These are phyloP conservation scores for Apteryx owenii DNA, from an alignment of 2,113 vertebrate genomes.

Conservation along the genomic window DNA sequence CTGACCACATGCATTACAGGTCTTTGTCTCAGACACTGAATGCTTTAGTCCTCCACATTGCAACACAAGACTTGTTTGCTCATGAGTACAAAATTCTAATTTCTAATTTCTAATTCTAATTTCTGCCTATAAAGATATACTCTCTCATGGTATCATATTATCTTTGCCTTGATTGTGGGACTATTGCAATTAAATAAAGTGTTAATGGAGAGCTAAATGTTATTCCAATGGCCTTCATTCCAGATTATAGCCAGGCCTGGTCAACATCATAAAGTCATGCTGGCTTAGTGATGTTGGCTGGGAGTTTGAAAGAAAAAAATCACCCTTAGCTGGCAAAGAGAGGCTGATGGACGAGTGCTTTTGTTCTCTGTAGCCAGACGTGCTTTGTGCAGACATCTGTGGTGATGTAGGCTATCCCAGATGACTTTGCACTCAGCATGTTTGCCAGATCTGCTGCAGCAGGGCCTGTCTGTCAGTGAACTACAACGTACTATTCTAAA, in stretches of 20 bases:
- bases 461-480: neutral
- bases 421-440: neutral
- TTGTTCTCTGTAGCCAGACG: neutral
- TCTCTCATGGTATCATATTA: neutral
- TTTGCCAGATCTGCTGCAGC: neutral
- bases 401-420: neutral
- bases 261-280: neutral
- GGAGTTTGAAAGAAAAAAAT: neutral
- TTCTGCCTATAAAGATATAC: neutral
- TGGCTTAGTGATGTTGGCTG: neutral
- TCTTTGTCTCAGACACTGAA: neutral
- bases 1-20: neutral
- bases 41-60: neutral
- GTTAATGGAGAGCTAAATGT: neutral
- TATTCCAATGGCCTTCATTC: neutral
- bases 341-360: neutral
- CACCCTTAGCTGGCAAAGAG: neutral
- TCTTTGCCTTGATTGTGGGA: accelerated
- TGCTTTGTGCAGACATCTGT: neutral
- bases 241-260: neutral
- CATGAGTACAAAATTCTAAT: neutral
- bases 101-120: neutral
- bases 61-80: neutral
- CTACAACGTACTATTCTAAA: neutral
- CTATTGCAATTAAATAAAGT: slow-evolving; percentile 5